phyloP scores from a whole-genome alignment of 2,797 vertebrate species.

The Acanthurus tractus region DNA sequence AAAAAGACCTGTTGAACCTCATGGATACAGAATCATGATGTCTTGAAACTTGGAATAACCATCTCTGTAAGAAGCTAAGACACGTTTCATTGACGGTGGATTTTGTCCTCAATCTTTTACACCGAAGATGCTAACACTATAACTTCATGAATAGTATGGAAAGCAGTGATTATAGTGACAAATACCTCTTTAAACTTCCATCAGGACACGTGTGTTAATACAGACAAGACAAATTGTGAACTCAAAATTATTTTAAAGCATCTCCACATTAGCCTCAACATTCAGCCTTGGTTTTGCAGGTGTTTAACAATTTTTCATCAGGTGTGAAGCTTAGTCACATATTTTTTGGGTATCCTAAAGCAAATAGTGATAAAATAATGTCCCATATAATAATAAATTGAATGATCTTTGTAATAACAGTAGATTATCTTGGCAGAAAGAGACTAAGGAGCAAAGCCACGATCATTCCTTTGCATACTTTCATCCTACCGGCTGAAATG shows the following conservation, averaged over 20 bases:
- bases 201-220: not conserved
- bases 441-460: slow-evolving; percentile 28
- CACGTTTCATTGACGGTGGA: too few relatives aligned
- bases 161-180: not conserved
- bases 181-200: not conserved
- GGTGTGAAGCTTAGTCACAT: slow-evolving; percentile 2
- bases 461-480: slow-evolving; percentile 21
- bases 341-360: slow-evolving; percentile 18
- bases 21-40: not conserved
- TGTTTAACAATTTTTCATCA: not conserved
- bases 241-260: not conserved
- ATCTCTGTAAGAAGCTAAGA: too few relatives aligned
- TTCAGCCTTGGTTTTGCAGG: not conserved
- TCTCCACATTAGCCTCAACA: not conserved
- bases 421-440: slow-evolving; percentile 32
- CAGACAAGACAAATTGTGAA: not conserved
- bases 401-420: slow-evolving; percentile 7
- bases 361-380: slow-evolving; percentile 3
- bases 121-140: not conserved
- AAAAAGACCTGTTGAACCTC: slow-evolving; percentile 10
- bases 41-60: too few relatives aligned
- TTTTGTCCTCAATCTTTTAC: not conserved
- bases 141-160: not conserved
- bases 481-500: slow-evolving; percentile 9
- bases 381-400: slow-evolving; percentile 20